Conservation (phyloP, 1,140 invertebrate genomes). For the Lasioglossum baleicum region DNA sequence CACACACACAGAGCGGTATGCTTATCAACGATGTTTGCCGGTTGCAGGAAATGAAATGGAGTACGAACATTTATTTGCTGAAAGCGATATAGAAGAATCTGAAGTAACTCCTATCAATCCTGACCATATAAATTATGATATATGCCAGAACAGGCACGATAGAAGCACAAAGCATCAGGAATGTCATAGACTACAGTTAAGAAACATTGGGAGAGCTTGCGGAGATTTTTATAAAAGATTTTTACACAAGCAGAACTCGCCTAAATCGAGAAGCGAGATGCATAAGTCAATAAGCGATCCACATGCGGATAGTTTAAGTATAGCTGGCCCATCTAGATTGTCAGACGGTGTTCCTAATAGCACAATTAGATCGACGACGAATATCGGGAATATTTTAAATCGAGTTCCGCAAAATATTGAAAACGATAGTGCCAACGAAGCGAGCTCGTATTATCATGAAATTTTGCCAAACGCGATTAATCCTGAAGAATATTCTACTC, state of each 20-base stretch:
- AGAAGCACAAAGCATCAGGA: conserved; percentile 56
- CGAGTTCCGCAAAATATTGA: conserved; percentile 40
- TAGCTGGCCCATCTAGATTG: conserved; percentile 75
- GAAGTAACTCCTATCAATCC: conserved; percentile 70
- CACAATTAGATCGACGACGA: conserved; percentile 43
- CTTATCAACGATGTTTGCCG: background rate
- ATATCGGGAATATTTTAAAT: conserved; percentile 27
- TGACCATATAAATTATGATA: conserved; percentile 67
- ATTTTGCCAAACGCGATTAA: conserved; percentile 59
- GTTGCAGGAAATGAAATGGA: conserved; percentile 78
- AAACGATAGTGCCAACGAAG: conserved; percentile 50
- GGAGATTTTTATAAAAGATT: conserved; percentile 65
- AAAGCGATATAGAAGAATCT: conserved; percentile 79
- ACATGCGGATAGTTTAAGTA: conserved; percentile 61
- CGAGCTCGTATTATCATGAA: conserved; percentile 47
- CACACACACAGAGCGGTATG: background rate
- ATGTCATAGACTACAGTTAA: conserved; percentile 42
- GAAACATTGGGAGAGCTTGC: conserved; percentile 50
- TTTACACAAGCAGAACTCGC: conserved; percentile 57
- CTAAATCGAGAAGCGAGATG: conserved; percentile 63
- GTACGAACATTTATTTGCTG: conserved; percentile 80
- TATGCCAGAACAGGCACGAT: conserved; percentile 65
- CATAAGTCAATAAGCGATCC: conserved; percentile 61
- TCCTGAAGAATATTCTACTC: conserved; percentile 57
- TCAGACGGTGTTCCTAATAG: conserved; percentile 66